Conservation (phyloP, 2,888 invertebrate species). For the Listrodromus nycthemerus region DNA sequence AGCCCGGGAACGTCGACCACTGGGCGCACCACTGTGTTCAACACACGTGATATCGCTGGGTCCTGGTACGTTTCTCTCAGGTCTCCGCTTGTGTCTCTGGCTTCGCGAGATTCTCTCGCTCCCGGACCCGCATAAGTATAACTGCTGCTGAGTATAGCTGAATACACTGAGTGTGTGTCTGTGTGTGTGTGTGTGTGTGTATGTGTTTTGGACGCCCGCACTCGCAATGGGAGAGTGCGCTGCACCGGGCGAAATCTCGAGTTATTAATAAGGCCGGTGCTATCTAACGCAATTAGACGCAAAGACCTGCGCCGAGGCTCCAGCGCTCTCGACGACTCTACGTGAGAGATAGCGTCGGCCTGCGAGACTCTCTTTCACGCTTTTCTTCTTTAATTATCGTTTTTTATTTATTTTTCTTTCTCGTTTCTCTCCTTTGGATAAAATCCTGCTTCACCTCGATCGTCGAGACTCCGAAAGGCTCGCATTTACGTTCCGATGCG, state of each 20-base stretch:
- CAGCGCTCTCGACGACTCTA: slow-evolving; percentile 64
- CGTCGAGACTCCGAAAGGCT: not conserved
- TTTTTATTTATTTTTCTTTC: slow-evolving; percentile 40
- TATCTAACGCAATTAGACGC: slow-evolving; percentile 84
- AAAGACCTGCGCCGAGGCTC: slow-evolving; percentile 71
- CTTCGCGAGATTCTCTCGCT: slow-evolving; percentile 45
- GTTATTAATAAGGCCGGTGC: slow-evolving; percentile 83
- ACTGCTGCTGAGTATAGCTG: slow-evolving; percentile 6
- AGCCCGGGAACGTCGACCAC: slow-evolving; percentile 48
- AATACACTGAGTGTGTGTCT: not conserved
- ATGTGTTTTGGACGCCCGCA: slow-evolving; percentile 60
- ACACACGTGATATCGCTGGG: slow-evolving; percentile 57
- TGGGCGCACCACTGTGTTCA: slow-evolving; percentile 50
- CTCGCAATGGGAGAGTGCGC: slow-evolving; percentile 67
- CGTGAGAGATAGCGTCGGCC: slow-evolving; percentile 55
- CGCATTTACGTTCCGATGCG: not conserved
- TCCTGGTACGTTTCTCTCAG: slow-evolving; percentile 60
- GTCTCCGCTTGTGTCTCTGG: slow-evolving; percentile 22
- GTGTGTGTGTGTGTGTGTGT: slow-evolving; percentile 2
- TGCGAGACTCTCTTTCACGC: slow-evolving; percentile 37
- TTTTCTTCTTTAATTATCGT: slow-evolving; percentile 48
- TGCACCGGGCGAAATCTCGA: slow-evolving; percentile 71
- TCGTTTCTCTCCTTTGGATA: not conserved
- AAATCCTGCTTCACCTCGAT: not conserved
- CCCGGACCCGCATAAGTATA: slow-evolving; percentile 5